Evolutionary conservation across 2,888 invertebrate genomes (phyloP), one percentile per base, ranked within the genome.

Genomic region (Drosophila tripunctata): DNA sequence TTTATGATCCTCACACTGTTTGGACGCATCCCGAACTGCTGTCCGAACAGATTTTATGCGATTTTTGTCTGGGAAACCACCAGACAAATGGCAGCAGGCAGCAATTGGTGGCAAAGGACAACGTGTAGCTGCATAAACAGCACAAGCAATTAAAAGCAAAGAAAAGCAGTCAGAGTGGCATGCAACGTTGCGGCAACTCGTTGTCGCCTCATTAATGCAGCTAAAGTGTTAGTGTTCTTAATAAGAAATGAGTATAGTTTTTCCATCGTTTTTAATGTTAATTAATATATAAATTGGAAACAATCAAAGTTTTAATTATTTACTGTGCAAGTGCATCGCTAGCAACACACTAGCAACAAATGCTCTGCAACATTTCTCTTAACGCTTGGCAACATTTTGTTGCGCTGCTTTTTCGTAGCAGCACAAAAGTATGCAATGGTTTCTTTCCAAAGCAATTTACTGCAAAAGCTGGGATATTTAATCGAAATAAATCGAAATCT

Each of bases 41-140:
- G 66, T 55, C 60, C 58, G 67, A 12, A 61, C 68, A 62, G 67
- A 79, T 82, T 81, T 82, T 64, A 85, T 85, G 81, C 56, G 65
- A 69, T 62, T 79, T 61, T 63, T 45, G 85, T 82, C 85, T 82
- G 85, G 82, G 33, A n/a, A n/a, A n/a, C n/a, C 47, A 8, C 24
- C 51, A 17, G 58, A 10, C 50, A 33, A 60, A 54, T 40, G 63
- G 68, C 43, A 56, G 41, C 21, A 33, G 55, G 56, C 56, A 38
- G 30, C 21, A 17, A 27, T 27, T 4, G 10, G 10, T 27, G 33
- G 45, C 47, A 66, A 40, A 27, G 48, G 41, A 19, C 61, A 55
- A 54, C 77, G 80, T 82, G 81, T 50, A 45, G 31, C 61, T 79
- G 81, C 85, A 82, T 85, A 82, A 82, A 63, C 79, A 77, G 83